Evolutionary conservation across 2,797 vertebrate species (phyloP).

Genomic region (Rhincodon typus): DNA sequence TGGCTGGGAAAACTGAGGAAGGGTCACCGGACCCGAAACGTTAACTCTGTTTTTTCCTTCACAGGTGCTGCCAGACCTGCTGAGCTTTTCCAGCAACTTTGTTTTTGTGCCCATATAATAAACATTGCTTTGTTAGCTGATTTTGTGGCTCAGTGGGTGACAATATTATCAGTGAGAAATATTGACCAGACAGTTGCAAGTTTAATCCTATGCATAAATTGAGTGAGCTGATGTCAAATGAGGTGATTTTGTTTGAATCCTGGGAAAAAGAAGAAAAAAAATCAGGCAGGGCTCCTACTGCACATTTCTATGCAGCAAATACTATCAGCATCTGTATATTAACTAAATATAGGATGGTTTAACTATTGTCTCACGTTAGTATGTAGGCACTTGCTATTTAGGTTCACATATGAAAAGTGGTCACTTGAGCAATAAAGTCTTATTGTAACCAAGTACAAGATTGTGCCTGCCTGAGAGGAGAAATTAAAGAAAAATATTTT

Average conservation of each 20-base stretch:
- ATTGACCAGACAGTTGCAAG: background rate
- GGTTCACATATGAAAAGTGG: background rate
- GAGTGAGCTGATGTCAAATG: background rate
- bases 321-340: background rate
- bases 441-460: background rate
- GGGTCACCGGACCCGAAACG: too few species aligned
- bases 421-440: background rate
- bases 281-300: background rate
- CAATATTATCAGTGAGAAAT: background rate
- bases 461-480: background rate
- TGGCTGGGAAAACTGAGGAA: too few species aligned
- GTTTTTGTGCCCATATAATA: background rate
- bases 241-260: background rate
- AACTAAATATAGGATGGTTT: background rate
- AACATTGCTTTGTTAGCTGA: background rate
- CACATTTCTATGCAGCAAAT: background rate
- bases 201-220: background rate
- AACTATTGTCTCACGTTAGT: background rate
- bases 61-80: too few species aligned
- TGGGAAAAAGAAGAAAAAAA: background rate
- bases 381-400: background rate
- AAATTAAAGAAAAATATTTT: background rate
- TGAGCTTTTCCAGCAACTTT: too few species aligned
- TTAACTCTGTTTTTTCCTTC: too few species aligned
- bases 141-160: background rate